Evolutionary conservation across 2,888 invertebrate genomes (phyloP).

Genomic region (Drosophila vallismaia): DNA sequence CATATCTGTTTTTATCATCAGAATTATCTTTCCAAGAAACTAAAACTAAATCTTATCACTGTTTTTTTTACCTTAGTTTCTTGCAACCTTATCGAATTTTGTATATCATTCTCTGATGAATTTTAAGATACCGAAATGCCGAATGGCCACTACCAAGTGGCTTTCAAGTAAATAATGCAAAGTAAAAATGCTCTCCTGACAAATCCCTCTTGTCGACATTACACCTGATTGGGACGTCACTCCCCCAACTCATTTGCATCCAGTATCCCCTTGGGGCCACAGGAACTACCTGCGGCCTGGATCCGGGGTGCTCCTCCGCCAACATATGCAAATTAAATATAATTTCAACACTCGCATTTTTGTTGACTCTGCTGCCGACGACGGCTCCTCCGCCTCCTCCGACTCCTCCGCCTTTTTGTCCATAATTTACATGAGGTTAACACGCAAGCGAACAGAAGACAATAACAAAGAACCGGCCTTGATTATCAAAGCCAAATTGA

Average conservation of each 20-base stretch:
- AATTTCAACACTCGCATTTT: slow-evolving; percentile 77
- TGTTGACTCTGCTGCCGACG: slow-evolving; percentile 47
- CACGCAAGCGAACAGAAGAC: slow-evolving; percentile 63
- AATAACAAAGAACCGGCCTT: slow-evolving; percentile 61
- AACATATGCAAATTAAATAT: slow-evolving; percentile 77
- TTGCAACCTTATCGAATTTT: not conserved
- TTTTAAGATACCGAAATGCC: not conserved
- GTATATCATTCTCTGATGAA: not conserved
- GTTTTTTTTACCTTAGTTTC: not conserved
- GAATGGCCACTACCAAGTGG: not conserved
- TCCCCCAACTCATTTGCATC: slow-evolving; percentile 51
- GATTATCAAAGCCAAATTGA: slow-evolving; percentile 69
- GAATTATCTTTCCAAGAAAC: not conserved
- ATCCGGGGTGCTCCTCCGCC: slow-evolving; percentile 22
- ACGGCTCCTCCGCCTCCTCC: slow-evolving; percentile 25
- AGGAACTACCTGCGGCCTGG: slow-evolving; percentile 30
- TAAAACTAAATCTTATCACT: not conserved
- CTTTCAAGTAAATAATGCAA: not conserved
- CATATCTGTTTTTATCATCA: not conserved
- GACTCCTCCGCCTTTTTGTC: slow-evolving; percentile 36
- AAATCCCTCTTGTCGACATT: slow-evolving; percentile 29
- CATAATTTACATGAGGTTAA: slow-evolving; percentile 78
- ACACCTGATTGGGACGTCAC: slow-evolving; percentile 37
- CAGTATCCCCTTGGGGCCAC: slow-evolving; percentile 8
- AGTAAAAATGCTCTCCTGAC: slow-evolving; percentile 15